Base-by-base conservation (phyloP, 2,113 vertebrate species). In the Cololabis saira region DNA sequence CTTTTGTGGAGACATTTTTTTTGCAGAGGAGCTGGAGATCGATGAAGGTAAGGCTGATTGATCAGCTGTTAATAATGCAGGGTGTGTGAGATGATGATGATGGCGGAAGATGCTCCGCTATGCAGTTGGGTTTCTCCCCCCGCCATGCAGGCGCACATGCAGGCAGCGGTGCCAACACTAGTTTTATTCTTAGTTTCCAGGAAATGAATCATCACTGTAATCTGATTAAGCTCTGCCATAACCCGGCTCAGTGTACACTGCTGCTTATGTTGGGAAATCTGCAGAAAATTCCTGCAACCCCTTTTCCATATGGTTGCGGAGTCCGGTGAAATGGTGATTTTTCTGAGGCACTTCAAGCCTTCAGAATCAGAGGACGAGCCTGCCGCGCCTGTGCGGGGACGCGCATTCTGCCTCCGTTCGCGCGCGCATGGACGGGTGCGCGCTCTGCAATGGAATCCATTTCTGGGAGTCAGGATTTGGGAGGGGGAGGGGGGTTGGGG, bases 21-120 rank as follows among this genome's bases (percentile, higher is more conserved):
- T 27, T 27, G 24, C 24, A 66, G 66, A 30, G n/a, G 61, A 82
- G 65, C 19, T 49, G 67, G 33, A 61, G 63, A 78, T 80, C 67
- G 78, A 81, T 86, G 74, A 81, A 72, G 85, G 85, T 86, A 62
- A 84, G 83, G 53, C 49, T 22, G 60, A 67, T 63, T 65, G 76
- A 80, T 72, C 18, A 21, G 58, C 48, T 74, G 50, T 74, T 63
- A 56, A 58, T 75, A 19, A 78, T 24, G 60, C 70, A 61, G 63
- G 48, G 63, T 70, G 80, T 47, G 72, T 44, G 81, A 40, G 73
- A 67, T n/a, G n/a, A n/a, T n/a, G n/a, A n/a, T n/a, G n/a, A n/a
- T 67, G 74, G 65, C 60, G 74, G 66, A 59, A 56, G 71, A 55
- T 63, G 69, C 51, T 54, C 67, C 45, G 83, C 72, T 62, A 37